These are phyloP conservation scores for Hippocampus guttulatus DNA, from an alignment of 2,113 vertebrate genomes.

Conservation along the genomic window DNA sequence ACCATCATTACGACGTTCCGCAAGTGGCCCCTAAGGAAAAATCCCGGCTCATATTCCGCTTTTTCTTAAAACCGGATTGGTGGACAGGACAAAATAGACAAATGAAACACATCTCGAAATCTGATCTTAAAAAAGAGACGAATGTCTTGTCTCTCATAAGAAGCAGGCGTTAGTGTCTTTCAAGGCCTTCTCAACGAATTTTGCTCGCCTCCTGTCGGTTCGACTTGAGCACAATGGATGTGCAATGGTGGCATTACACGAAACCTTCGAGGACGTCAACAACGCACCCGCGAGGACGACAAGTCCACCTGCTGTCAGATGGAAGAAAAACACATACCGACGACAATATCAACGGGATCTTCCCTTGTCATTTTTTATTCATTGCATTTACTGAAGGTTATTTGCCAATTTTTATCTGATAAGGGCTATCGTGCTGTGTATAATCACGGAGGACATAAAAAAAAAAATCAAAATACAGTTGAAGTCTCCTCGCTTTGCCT, in stretches of 20 bases:
- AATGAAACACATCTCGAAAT: background rate
- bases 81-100: background rate
- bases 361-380: background rate
- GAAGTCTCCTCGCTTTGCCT: background rate
- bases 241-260: background rate
- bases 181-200: background rate
- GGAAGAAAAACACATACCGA: background rate
- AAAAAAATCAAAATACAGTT: background rate
- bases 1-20: constrained; percentile 1
- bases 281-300: constrained; percentile 1
- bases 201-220: background rate
- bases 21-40: background rate
- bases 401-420: background rate
- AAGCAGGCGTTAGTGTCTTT: background rate
- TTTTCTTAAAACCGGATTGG: constrained; percentile 4
- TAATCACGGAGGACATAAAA: background rate
- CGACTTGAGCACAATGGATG: background rate
- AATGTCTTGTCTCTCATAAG: too few relatives aligned
- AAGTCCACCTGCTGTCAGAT: constrained; percentile 2
- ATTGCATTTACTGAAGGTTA: too few relatives aligned
- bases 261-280: constrained; percentile 2
- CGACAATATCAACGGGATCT: background rate
- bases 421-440: background rate
- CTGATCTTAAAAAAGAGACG: background rate
- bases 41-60: constrained; percentile 1